These are phyloP conservation scores for Paracentrotus lividus DNA, from an alignment of 53 echinoderm and acorn worm genomes.

Conservation along the genomic window DNA sequence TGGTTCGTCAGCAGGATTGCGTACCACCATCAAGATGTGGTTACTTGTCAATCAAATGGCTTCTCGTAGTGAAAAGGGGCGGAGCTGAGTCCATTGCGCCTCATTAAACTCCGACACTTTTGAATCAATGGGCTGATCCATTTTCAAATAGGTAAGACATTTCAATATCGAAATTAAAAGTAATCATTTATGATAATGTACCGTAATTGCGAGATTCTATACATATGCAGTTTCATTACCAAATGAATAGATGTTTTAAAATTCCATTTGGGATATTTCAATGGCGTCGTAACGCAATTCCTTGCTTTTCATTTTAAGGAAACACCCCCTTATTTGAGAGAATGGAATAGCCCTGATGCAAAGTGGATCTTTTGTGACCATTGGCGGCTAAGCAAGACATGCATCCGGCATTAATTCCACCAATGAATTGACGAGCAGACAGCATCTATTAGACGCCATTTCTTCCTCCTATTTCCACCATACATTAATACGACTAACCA, in stretches of 20 bases:
- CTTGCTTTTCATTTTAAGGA: background rate
- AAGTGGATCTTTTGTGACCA: constrained; percentile 73
- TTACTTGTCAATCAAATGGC: constrained; percentile 25
- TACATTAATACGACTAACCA: background rate
- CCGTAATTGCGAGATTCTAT: too few relatives aligned
- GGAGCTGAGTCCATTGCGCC: constrained; percentile 38
- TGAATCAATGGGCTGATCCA: constrained; percentile 43
- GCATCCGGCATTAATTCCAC: constrained; percentile 67
- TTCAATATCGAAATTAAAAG: background rate
- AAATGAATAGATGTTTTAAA: background rate
- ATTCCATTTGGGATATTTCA: background rate
- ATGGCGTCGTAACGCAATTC: background rate
- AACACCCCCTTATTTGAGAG: constrained; percentile 3
- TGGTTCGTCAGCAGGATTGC: background rate
- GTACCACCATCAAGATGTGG: background rate
- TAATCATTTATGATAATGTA: too few relatives aligned
- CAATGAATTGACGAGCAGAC: constrained; percentile 45
- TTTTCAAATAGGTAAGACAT: background rate
- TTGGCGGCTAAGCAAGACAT: constrained; percentile 65
- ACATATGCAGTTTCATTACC: too few relatives aligned
- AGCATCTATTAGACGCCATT: constrained; percentile 36
- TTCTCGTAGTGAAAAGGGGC: constrained; percentile 37
- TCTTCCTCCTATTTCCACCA: background rate
- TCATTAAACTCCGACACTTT: constrained; percentile 70
- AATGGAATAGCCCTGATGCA: constrained; percentile 32